phyloP scores from a whole-genome alignment of 2,113 vertebrate genomes.

The Ophthalmolycus amberensis region DNA sequence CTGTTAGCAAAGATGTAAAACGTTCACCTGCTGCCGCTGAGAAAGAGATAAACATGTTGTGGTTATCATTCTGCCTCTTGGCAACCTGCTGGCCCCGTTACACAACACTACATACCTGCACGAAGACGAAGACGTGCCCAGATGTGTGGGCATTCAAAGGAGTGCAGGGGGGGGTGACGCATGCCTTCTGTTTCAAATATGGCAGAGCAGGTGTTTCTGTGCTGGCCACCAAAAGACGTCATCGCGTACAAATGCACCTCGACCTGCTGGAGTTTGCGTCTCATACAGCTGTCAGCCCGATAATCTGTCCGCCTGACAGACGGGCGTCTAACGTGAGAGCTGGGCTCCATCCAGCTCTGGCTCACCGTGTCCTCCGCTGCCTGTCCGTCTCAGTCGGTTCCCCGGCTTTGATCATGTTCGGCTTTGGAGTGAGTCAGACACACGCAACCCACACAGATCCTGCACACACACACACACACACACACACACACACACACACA shows the following conservation, averaged over 20 bases:
- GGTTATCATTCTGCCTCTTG: constrained; percentile 24
- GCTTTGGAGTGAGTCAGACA: constrained; percentile 65
- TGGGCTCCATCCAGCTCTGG: constrained; percentile 53
- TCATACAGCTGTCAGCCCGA: constrained; percentile 31
- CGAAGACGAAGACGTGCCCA: constrained; percentile 12
- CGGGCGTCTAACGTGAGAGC: too few relatives aligned
- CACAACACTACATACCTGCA: constrained; percentile 11
- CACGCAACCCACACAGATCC: too few relatives aligned
- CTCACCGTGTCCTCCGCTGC: constrained; percentile 51
- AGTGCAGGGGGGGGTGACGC: not conserved
- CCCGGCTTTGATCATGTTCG: constrained; percentile 68
- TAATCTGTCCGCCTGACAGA: constrained; percentile 38
- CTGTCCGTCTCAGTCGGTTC: constrained; percentile 63
- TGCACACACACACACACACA: constrained; percentile 27
- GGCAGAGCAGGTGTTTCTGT: constrained; percentile 42
- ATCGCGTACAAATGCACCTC: not conserved
- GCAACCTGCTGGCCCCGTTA: constrained; percentile 30
- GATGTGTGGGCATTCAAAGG: constrained; percentile 38
- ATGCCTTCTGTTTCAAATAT: constrained; percentile 40
- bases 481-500: constrained; percentile 20
- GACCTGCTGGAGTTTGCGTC: constrained; percentile 10
- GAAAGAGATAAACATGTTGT: constrained; percentile 35
- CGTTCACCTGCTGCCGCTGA: not conserved
- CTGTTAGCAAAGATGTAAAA: not conserved
- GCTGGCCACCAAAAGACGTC: constrained; percentile 4